Evolutionary conservation across 2,888 invertebrate genomes (phyloP), one percentile per base, ranked within the genome.

Genomic region (Brachyptera putata): DNA sequence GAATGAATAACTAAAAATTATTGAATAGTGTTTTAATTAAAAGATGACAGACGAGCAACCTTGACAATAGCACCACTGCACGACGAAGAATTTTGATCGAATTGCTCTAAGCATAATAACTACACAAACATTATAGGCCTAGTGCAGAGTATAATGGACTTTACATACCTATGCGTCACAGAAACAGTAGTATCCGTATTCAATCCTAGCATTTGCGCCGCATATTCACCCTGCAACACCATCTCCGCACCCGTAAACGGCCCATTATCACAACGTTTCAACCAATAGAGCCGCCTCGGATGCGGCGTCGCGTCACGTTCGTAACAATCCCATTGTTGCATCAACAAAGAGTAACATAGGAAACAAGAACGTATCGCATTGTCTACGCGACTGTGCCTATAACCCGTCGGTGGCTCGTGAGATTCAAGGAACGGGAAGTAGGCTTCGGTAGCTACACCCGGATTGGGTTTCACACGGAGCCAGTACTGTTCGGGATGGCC

Each of bases 341-440:
- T 81, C 43, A 95, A 82, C 70, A 93, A 82, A 56, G 88, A 85
- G 76, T 88, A 91, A 77, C 95, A 95, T 26, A 95, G 83, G 74
- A 85, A 84, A 77, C 95, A 95, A 61, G 88, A 84, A 56, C 68
- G 63, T 25, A 70, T 68, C 21, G 66, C 61, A 14, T 63, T 63
- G 21, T 68, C 67, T 43, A 65, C 66, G n/a, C 64, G 58, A 48
- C 48, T 55, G 22, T 64, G 65, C 49, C 67, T 64, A 71, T 88
- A 89, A n/a, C 88, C 89, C 60, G 80, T 78, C 0, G 95, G 95
- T 13, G 92, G 86, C 65, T 91, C 89, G 77, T 95, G 95, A 16
- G 88, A 86, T 69, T 91, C 91, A 71, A 95, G 79, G 77, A 95
- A 95, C 53, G 95, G 93, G 77, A 95, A 95, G 75, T 90, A 91